Evolutionary conservation across 1,140 invertebrate species (phyloP), one percentile per base, ranked within the genome.

Genomic region (Paracyclopina nana): DNA sequence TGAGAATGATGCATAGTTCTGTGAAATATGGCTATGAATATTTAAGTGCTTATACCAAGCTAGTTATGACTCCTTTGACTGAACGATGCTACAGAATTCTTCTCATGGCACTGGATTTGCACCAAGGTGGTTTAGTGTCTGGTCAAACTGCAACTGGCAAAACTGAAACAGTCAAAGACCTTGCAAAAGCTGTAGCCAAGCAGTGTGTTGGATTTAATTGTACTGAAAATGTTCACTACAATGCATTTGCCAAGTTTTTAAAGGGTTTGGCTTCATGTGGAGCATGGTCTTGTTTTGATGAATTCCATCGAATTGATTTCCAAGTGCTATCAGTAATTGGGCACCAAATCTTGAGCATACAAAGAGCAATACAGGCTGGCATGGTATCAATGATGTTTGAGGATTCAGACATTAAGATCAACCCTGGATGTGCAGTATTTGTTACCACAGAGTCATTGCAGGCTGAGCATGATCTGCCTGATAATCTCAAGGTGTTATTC

Each of bases 121-220:
- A 75, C 62, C 61, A 75, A 25, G 61, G 64, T 6, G 87, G 88
- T 24, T 86, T 87, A 14, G 85, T 86, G 0, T 86, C 92, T 70
- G 90, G 90, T 8, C 88, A 90, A 0, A 88, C 90, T 4, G 88
- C 88, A 29, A 75, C 88, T 1, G 91, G 91, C 18, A 96, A 96
- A 66, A 94, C 87, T 1, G 90, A 95, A 67, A 94, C 87, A 0
- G 87, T 81, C 0, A 95, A 95, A 66, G 90, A 95, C 74, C 67
- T 97, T 55, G 88, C 88, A 0, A 95, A 94, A 65, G 86, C 88
- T 6, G 79, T 95, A 0, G 88, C 88, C 0, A 92, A 91, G 60
- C 86, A 94, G 61, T 95, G 87, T 61, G 84, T 95, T 5, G 87
- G 94, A 0, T 95, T 95, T 61, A 95, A 95, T 69, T 95, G 90